Evolutionary conservation across 2,797 vertebrate species (phyloP).

Genomic region (Pipistrellus pygmaeus): DNA sequence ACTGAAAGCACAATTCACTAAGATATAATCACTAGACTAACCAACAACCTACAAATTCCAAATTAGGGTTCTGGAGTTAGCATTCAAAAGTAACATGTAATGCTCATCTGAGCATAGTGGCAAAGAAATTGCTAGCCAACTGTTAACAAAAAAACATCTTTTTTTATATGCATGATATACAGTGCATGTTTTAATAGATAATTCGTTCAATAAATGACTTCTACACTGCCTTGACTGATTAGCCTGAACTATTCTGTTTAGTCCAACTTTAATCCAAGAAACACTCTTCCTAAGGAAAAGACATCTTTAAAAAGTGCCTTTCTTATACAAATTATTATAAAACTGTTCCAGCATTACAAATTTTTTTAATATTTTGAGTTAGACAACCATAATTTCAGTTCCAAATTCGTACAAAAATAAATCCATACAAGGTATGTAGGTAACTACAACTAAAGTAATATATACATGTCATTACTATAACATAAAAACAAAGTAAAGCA

Average conservation of each 20-base stretch:
- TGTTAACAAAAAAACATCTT: background rate
- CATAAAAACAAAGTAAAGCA: background rate
- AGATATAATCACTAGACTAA: background rate
- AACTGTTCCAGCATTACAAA: background rate
- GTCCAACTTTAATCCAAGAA: background rate
- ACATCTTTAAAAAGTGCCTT: background rate
- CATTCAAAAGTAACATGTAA: background rate
- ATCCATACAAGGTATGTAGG: background rate
- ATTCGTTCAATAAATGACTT: background rate
- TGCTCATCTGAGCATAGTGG: background rate
- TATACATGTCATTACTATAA: background rate
- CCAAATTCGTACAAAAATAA: constrained; percentile 13
- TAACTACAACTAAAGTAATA: background rate
- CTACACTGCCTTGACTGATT: background rate
- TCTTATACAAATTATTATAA: background rate
- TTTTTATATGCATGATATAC: background rate
- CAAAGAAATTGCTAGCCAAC: background rate
- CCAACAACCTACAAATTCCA: background rate
- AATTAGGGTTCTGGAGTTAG: background rate
- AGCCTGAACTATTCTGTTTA: background rate
- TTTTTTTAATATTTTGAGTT: background rate
- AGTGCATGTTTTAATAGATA: background rate
- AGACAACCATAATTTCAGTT: background rate
- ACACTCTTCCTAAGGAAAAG: background rate
- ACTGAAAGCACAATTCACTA: background rate